These are phyloP conservation scores for Thomomys bottae DNA, from an alignment of 2,113 vertebrate genomes.

Conservation along the genomic window DNA sequence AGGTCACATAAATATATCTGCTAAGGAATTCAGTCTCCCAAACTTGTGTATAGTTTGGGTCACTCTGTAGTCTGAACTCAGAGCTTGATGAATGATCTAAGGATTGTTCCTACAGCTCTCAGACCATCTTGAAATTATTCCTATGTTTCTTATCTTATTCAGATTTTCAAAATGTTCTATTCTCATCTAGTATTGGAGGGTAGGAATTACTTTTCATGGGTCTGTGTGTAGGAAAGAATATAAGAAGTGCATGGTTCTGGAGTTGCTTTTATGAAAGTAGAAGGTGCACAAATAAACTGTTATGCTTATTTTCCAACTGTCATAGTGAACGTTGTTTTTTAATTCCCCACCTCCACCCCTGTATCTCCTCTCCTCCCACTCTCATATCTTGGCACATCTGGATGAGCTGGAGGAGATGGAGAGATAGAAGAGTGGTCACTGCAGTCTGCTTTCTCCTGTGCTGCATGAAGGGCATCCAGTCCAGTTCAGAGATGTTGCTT, in stretches of 20 bases:
- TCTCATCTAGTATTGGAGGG: not conserved
- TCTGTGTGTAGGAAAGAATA: not conserved
- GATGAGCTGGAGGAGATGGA: not conserved
- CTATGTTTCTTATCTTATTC: not conserved
- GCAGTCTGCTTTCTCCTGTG: not conserved
- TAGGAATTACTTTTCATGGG: not conserved
- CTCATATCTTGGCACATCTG: no score
- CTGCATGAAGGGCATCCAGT: not conserved
- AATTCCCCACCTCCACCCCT: not conserved
- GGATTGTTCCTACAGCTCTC: not conserved
- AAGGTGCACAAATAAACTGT: not conserved
- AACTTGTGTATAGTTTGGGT: not conserved
- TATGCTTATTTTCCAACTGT: not conserved
- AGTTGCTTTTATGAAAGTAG: conserved; percentile 29
- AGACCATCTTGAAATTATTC: not conserved
- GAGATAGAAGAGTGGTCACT: not conserved
- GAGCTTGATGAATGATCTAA: not conserved
- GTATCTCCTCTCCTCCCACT: not conserved
- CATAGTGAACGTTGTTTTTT: not conserved
- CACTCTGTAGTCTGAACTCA: not conserved
- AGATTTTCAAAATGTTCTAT: conserved; percentile 24
- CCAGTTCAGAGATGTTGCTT: not conserved
- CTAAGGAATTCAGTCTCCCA: not conserved
- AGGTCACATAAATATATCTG: not conserved
- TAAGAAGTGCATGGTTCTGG: conserved; percentile 2